Percentiles rank a stretch among this genome's conserved stretches.
Evolutionary conservation across 2,888 invertebrate species (phyloP).

Genomic region (Lasius fuliginosus): DNA sequence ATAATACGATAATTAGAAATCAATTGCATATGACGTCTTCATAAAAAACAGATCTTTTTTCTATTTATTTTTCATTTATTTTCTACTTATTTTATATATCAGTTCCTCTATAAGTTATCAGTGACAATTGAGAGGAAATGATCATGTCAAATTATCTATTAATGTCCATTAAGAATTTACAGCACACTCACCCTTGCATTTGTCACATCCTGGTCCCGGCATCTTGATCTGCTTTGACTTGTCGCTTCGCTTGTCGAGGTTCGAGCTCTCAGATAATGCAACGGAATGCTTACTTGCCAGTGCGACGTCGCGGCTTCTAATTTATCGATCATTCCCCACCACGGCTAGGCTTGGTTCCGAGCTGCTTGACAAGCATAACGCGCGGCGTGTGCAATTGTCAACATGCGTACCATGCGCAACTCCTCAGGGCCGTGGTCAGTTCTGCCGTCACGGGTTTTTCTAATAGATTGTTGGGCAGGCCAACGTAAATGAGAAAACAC

Average conservation of each 20-base stretch:
- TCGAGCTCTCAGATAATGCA: constrained; percentile 61
- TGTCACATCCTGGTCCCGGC: constrained; percentile 84
- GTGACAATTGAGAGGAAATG: constrained; percentile 39
- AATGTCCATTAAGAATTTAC: constrained; percentile 10
- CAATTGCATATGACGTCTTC: background rate
- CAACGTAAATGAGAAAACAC: background rate
- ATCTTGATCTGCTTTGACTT: constrained; percentile 72
- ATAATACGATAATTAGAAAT: constrained; percentile 11
- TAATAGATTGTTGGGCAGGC: background rate
- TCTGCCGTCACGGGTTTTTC: constrained; percentile 10
- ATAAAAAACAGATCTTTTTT: background rate
- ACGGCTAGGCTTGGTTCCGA: constrained; percentile 40
- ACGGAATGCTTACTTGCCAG: constrained; percentile 72
- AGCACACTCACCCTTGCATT: constrained; percentile 81
- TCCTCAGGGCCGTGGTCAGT: constrained; percentile 65
- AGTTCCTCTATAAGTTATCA: background rate
- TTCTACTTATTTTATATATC: background rate
- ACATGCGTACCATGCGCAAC: constrained; percentile 80
- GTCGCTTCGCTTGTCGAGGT: constrained; percentile 19
- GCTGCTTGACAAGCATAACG: constrained; percentile 53
- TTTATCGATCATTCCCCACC: constrained; percentile 84
- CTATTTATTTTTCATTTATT: background rate
- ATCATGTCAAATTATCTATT: constrained; percentile 30
- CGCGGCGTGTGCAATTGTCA: constrained; percentile 77
- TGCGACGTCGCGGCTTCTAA: constrained; percentile 72